Evolutionary conservation across 2,113 vertebrate species (phyloP).

Genomic region (Rhizomys pruinosus): DNA sequence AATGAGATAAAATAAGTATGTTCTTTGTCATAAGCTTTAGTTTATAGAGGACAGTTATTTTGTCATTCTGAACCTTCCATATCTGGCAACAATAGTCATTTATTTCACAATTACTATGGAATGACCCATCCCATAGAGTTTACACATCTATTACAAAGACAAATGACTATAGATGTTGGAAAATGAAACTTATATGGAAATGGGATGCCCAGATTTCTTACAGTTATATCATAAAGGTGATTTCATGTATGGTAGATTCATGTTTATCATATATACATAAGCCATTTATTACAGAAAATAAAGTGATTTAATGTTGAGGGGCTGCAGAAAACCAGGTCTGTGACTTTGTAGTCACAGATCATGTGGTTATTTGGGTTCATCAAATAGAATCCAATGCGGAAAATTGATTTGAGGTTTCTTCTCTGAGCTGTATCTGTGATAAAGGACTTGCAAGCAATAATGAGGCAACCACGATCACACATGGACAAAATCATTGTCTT

Average conservation of each 20-base stretch:
- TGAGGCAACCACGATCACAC: background rate
- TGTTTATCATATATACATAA: background rate
- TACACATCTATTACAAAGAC: background rate
- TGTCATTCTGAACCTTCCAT: background rate
- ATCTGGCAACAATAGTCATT: background rate
- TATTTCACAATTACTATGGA: background rate
- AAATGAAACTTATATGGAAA: slow-evolving; percentile 4
- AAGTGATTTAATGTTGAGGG: background rate
- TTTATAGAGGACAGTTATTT: background rate
- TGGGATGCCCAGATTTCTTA: background rate
- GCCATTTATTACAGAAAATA: background rate
- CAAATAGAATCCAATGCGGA: background rate
- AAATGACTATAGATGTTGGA: background rate
- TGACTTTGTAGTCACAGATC: too few species aligned
- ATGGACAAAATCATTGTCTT: background rate
- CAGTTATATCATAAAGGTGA: background rate
- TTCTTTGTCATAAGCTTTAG: background rate
- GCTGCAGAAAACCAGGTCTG: background rate
- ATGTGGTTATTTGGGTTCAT: background rate
- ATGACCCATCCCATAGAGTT: background rate
- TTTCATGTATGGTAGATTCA: background rate
- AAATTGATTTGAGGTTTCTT: background rate
- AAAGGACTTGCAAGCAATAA: background rate
- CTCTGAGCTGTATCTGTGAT: background rate
- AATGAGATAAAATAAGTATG: background rate